Evolutionary conservation across 1,140 invertebrate genomes (phyloP), one percentile per base, ranked within the genome.

Genomic region (Heliconius hermathena): DNA sequence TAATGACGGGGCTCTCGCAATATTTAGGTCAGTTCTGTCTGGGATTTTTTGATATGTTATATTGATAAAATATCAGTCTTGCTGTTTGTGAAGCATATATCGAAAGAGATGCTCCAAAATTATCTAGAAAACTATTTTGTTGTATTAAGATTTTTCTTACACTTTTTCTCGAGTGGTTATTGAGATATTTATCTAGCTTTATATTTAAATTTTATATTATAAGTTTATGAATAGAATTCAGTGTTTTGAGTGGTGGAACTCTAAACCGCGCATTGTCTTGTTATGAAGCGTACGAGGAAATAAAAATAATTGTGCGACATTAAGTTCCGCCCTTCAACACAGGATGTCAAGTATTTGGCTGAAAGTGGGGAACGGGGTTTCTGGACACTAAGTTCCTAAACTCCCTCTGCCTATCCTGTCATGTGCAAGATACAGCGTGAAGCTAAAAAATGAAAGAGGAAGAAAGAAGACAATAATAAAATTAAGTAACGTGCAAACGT

Each of bases 1-100:
- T 22, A 72, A 41, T 13, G 71, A 38, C 71, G 71, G 38, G 33
- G 71, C 71, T 72, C 71, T n/a, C 60, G 5, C 60, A 72, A 36
- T n/a, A 72, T 72, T 20, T 38, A 22, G 71, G 71, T 72, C 29
- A 72, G 29, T 38, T 36, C 29, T 38, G 38, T 72, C 71, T 72
- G 71, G 71, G 71, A 38, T 20, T 72, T 66, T 29, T 66, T 66
- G 60, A 66, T 66, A 66, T 6, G 60, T 66, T 66, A 66, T 66
- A 66, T 66, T 66, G 60, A 66, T 66, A 66, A 66, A 66, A 6
- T 66, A 29, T 66, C 22, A 66, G 22, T 66, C 13, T 29, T 66
- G 60, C 26, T 66, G n/a, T 66, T 29, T 66, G 60, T 66, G 60
- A 66, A 66, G 60, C 13, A 26, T 66, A 66, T 26, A 26, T 11